These are phyloP conservation scores for Cheilosia variabilis DNA, from an alignment of 2,888 invertebrate species.

Conservation along the genomic window DNA sequence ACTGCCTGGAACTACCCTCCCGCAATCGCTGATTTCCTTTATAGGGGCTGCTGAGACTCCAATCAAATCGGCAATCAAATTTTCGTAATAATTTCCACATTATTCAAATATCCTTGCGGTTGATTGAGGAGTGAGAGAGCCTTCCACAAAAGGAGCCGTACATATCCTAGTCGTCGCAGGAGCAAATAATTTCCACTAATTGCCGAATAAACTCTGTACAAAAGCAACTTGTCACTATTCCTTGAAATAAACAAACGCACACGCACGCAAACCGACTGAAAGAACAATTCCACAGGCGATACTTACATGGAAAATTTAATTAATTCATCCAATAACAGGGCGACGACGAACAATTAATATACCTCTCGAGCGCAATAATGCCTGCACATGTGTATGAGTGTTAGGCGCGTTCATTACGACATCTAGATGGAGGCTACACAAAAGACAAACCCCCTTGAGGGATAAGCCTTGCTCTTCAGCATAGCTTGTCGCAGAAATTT, in stretches of 20 bases:
- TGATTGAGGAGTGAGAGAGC: too few species aligned
- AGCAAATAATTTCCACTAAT: constrained; percentile 72
- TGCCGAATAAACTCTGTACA: constrained; percentile 63
- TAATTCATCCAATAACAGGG: constrained; percentile 56
- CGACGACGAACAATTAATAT: constrained; percentile 39
- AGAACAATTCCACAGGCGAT: constrained; percentile 7
- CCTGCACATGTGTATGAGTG: background rate
- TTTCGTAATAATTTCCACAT: too few species aligned
- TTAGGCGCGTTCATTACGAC: too few species aligned
- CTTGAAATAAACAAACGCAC: constrained; percentile 21
- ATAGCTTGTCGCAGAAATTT: too few species aligned
- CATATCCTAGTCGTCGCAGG: constrained; percentile 36
- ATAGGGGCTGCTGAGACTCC: too few species aligned
- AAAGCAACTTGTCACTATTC: constrained; percentile 45
- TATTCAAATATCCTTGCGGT: too few species aligned
- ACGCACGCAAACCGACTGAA: background rate
- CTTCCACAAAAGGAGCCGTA: background rate
- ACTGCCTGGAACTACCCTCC: too few species aligned
- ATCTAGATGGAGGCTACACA: too few species aligned
- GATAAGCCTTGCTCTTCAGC: too few species aligned
- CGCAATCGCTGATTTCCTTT: too few species aligned
- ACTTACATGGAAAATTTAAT: constrained; percentile 62
- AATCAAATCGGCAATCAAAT: too few species aligned
- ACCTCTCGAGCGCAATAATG: background rate
- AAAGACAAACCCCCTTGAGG: too few species aligned